Conservation (phyloP, 30 jellyfish, hydroid and myxozoan genomes). For the Mastigias papua region DNA sequence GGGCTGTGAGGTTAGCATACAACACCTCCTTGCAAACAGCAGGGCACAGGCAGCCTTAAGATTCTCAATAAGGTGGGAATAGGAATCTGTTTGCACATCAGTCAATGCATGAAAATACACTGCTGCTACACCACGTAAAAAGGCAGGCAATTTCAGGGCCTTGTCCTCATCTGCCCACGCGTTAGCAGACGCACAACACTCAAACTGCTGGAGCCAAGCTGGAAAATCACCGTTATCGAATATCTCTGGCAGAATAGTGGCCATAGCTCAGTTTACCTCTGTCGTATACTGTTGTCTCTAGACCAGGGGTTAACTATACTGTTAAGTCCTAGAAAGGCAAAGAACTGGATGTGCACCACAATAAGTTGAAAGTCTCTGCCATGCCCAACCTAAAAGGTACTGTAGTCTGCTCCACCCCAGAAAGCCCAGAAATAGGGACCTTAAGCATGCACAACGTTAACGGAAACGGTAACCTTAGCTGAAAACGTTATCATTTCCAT, state of each 20-base stretch:
- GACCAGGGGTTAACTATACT: too few species aligned
- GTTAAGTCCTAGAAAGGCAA: too few species aligned
- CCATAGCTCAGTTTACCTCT: neutral
- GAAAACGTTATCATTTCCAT: too few species aligned
- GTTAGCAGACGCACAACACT: neutral
- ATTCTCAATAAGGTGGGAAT: neutral
- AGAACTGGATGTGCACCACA: too few species aligned
- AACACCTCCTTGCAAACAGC: neutral
- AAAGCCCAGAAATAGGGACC: too few species aligned
- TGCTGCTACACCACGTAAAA: neutral
- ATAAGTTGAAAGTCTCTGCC: too few species aligned
- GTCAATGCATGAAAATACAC: neutral
- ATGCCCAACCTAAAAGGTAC: too few species aligned
- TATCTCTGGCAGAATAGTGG: neutral
- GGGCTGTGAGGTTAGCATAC: neutral
- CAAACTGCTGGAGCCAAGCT: neutral
- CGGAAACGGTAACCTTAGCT: too few species aligned
- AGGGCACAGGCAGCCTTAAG: neutral
- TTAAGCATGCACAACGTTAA: too few species aligned
- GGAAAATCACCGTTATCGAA: neutral
- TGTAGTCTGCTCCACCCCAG: too few species aligned
- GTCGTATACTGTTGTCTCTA: too few species aligned
- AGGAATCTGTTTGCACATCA: neutral
- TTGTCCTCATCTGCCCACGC: neutral
- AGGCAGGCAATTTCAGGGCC: neutral